phyloP scores from a whole-genome alignment of 2,888 invertebrate genomes.

The Synanthedon andrenaeformis region DNA sequence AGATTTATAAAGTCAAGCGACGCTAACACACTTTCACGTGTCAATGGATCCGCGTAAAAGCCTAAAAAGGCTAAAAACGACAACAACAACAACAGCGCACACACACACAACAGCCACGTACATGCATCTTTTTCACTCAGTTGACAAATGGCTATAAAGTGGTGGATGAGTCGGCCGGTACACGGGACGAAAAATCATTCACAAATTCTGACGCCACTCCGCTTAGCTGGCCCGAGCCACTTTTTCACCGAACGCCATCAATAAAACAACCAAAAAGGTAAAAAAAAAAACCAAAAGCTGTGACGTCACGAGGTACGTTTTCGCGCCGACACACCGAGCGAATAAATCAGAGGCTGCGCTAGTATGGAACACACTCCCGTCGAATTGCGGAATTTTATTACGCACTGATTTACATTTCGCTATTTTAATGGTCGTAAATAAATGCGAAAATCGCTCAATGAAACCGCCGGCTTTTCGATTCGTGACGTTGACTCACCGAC shows the following conservation, averaged over 20 bases:
- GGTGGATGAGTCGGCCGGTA: conserved; percentile 44
- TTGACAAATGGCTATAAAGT: conserved; percentile 68
- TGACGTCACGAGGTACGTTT: conserved; percentile 66
- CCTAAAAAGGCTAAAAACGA: conserved; percentile 56
- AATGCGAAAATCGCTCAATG: conserved; percentile 18
- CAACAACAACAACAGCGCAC: conserved; percentile 5
- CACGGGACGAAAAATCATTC: conserved; percentile 62
- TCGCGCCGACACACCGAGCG: conserved; percentile 54
- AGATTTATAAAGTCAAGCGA: conserved; percentile 61
- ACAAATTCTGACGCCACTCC: conserved; percentile 58
- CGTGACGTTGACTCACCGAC: conserved; percentile 7
- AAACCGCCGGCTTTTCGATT: conserved; percentile 9
- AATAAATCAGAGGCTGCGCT: conserved; percentile 58
- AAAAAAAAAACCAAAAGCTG: conserved; percentile 35
- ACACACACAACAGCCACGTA: conserved; percentile 26
- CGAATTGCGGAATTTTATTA: conserved; percentile 52
- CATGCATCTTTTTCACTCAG: conserved; percentile 63
- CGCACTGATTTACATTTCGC: conserved; percentile 47
- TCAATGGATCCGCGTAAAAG: conserved; percentile 68
- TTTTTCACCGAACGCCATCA: conserved; percentile 64
- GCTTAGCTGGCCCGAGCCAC: conserved; percentile 44
- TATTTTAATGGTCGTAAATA: conserved; percentile 1
- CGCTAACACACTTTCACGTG: conserved; percentile 69
- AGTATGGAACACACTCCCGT: conserved; percentile 56
- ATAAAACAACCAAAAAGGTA: conserved; percentile 51